Evolutionary conservation across 2,113 vertebrate genomes (phyloP).

Genomic region (Otis tarda): DNA sequence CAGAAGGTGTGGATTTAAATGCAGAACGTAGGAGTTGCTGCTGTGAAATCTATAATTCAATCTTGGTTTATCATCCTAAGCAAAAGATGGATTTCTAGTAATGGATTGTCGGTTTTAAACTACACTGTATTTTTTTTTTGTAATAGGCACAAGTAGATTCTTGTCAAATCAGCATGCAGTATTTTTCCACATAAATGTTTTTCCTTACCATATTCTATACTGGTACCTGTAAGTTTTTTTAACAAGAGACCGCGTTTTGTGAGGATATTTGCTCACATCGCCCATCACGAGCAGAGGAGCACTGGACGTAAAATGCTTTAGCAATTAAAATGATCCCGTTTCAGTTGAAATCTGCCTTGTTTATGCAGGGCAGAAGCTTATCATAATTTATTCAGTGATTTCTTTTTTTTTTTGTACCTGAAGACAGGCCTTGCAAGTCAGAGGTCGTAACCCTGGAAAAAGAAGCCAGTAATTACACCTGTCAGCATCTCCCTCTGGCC

Average conservation of each 20-base stretch:
- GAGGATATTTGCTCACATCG: neutral
- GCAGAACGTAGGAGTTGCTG: neutral
- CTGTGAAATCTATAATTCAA: constrained; percentile 61
- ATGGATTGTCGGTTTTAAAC: constrained; percentile 49
- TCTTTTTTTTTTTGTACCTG: neutral
- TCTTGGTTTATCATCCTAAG: constrained; percentile 59
- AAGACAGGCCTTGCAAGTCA: neutral
- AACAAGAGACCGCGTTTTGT: neutral
- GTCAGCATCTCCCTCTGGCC: constrained; percentile 43
- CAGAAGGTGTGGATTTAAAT: constrained; percentile 27
- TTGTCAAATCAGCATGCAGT: constrained; percentile 11
- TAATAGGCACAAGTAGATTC: constrained; percentile 32
- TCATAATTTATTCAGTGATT: constrained; percentile 11
- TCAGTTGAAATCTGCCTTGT: neutral
- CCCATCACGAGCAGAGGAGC: neutral
- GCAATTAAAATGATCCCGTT: neutral
- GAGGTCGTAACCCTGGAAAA: constrained; percentile 42
- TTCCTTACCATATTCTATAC: neutral
- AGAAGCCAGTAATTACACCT: constrained; percentile 57
- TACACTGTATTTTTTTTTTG: neutral
- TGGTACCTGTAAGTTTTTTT: neutral
- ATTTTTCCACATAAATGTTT: neutral
- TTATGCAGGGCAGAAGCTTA: neutral
- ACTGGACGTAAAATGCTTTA: neutral
- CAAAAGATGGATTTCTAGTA: constrained; percentile 52